A percentile compares a stretch with the other conserved stretches of the same genome.
Evolutionary conservation across 2,888 invertebrate genomes (phyloP).

Genomic region (Hypena proboscidalis): DNA sequence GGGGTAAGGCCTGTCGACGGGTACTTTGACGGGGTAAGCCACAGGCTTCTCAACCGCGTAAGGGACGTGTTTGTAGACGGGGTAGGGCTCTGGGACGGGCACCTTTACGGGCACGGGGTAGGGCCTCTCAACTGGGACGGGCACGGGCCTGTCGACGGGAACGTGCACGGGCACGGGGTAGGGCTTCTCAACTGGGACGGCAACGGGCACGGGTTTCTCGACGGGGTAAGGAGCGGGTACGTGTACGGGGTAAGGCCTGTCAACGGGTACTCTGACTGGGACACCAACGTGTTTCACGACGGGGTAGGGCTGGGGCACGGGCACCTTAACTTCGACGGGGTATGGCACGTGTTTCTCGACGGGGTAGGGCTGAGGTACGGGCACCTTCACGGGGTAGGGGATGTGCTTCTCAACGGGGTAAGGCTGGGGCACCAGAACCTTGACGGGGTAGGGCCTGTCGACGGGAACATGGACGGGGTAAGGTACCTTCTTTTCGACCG

Average conservation of each 20-base stretch:
- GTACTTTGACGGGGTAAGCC: conserved; percentile 88
- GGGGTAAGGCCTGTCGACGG: conserved; percentile 87
- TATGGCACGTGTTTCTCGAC: conserved; percentile 90
- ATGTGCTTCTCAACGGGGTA: conserved; percentile 92
- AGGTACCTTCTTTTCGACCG: conserved; percentile 91
- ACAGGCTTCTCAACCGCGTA: conserved; percentile 86
- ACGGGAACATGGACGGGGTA: conserved; percentile 89
- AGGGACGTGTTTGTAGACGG: conserved; percentile 88
- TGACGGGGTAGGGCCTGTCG: conserved; percentile 92
- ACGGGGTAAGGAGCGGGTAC: conserved; percentile 86
- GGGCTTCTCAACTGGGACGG: conserved; percentile 87
- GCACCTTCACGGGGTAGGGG: conserved; percentile 90
- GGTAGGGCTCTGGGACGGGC: conserved; percentile 84
- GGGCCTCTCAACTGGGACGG: conserved; percentile 82
- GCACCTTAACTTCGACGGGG: conserved; percentile 90
- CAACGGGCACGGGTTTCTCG: conserved; percentile 86
- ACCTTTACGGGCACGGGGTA: conserved; percentile 85
- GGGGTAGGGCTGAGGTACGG: conserved; percentile 91
- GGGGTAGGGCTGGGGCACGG: conserved; percentile 91
- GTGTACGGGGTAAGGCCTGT: conserved; percentile 89
- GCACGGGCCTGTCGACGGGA: conserved; percentile 86
- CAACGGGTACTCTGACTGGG: conserved; percentile 89
- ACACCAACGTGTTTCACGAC: conserved; percentile 87
- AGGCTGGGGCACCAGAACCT: conserved; percentile 91
- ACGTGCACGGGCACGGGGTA: conserved; percentile 87